phyloP scores from a whole-genome alignment of 2,797 vertebrate genomes.

The Eutrigla gurnardus region DNA sequence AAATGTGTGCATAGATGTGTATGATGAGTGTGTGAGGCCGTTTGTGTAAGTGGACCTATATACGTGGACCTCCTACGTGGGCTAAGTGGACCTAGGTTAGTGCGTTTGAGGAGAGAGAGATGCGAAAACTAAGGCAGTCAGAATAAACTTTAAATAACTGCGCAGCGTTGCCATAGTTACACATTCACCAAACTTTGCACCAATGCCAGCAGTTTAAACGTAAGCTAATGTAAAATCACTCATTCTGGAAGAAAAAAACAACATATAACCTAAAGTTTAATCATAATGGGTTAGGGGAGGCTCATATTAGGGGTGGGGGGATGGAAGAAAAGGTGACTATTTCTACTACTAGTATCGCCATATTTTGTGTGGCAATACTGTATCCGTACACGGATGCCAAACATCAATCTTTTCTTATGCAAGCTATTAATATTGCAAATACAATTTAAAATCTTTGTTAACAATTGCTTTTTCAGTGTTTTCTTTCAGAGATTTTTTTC shows the following conservation, averaged over 20 bases:
- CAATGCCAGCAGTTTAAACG: neutral
- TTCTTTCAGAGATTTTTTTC: too few species aligned
- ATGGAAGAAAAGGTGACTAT: too few species aligned
- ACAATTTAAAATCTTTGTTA: too few species aligned
- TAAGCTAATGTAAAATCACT: neutral
- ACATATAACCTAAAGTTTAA: neutral
- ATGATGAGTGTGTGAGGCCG: conserved; percentile 1
- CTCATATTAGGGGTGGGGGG: too few species aligned
- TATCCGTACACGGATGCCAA: too few species aligned
- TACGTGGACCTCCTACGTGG: neutral
- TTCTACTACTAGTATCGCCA: too few species aligned
- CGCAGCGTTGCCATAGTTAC: conserved; percentile 7
- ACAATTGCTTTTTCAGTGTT: too few species aligned
- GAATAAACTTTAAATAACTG: conserved; percentile 3
- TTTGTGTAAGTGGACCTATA: neutral
- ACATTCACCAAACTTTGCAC: neutral
- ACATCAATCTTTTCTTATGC: too few species aligned
- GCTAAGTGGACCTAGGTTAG: neutral
- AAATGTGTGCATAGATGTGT: neutral
- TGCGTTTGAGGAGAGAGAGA: conserved; percentile 3
- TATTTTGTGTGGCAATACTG: too few species aligned
- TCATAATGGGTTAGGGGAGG: too few species aligned
- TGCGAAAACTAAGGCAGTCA: neutral
- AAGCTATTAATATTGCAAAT: too few species aligned
- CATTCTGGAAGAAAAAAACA: neutral